These are phyloP conservation scores for Microtus richardsoni DNA, from an alignment of 2,113 vertebrate genomes.

Conservation along the genomic window DNA sequence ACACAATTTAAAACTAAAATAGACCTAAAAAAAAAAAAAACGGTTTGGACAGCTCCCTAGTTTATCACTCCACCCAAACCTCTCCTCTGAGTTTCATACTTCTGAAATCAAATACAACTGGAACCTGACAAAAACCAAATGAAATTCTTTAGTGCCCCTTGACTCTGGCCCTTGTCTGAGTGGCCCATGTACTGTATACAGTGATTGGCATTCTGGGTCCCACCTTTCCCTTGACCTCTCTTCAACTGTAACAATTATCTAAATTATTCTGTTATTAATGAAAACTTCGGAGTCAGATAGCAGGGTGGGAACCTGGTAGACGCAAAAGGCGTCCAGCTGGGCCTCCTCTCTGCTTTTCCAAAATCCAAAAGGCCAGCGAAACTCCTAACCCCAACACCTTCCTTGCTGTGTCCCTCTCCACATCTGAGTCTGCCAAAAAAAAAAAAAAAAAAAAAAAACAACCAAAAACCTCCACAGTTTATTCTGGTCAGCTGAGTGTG, in stretches of 20 bases:
- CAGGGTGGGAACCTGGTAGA: background rate
- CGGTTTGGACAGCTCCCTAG: background rate
- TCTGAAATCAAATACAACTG: background rate
- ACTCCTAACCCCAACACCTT: background rate
- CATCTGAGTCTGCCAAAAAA: background rate
- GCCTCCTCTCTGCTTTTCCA: background rate
- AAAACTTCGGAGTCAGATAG: background rate
- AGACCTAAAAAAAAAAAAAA: too few relatives aligned
- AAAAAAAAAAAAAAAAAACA: too few relatives aligned
- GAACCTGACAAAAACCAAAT: background rate
- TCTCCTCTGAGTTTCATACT: background rate
- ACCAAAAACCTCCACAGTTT: background rate
- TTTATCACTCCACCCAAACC: background rate
- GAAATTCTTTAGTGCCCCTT: constrained; percentile 6
- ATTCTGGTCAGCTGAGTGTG: background rate
- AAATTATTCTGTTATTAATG: background rate
- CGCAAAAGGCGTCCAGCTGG: background rate
- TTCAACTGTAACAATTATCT: background rate
- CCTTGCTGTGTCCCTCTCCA: background rate
- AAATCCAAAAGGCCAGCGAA: background rate
- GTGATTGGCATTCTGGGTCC: background rate
- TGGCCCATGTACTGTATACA: background rate
- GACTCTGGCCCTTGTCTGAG: background rate
- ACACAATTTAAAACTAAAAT: background rate
- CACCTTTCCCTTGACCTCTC: background rate